Base-by-base conservation (phyloP, 2,888 invertebrate genomes). In the Noctua fimbriata region DNA sequence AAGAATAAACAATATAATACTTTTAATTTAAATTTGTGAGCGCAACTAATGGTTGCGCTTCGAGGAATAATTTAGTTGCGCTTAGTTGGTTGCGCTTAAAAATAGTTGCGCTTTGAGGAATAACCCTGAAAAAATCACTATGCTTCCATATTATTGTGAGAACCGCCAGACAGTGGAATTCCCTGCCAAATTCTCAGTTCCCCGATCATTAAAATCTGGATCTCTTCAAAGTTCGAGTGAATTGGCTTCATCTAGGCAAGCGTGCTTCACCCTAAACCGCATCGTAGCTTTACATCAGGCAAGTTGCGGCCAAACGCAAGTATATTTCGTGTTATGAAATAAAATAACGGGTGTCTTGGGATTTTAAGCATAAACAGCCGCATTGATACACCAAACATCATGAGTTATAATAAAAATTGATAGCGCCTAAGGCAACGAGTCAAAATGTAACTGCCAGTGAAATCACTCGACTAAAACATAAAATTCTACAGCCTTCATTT, bases 401-500 rank as follows among this genome's bases (percentile, higher is more conserved):
- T 16, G 21, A 14, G 5, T 9, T 14, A 14, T 28, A 41, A 28
- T 44, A 32, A 28, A 67, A 49, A 44, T 4, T 0, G 5, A 52
- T 52, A 36, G 7, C n/a, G 16, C 32, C 7, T 2, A 52, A 80
- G 7, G 32, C 6, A 52, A 28, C 28, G 1, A 60, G 44, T 2
- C 60, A 49, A 74, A 74, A 4, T 16, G 4, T 47, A 28, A 16
- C 41, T 69, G 58, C 6, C 60, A 76, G 3, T 14, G 0, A 82
- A 76, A 76, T 63, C 44, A 10, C 24, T 80, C 16, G 36, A 63
- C 36, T 47, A 36, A 36, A 36, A 32, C 55, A 69, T 47, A 47
- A 55, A 69, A 63, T 69, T 36, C 5, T 69, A 66, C 47, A 69
- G 41, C 44, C 24, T 60, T 18, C n/a, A 67, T 70, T 63, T 12